Conservation (phyloP, 2,797 vertebrate species). For the Streptopelia turtur region DNA sequence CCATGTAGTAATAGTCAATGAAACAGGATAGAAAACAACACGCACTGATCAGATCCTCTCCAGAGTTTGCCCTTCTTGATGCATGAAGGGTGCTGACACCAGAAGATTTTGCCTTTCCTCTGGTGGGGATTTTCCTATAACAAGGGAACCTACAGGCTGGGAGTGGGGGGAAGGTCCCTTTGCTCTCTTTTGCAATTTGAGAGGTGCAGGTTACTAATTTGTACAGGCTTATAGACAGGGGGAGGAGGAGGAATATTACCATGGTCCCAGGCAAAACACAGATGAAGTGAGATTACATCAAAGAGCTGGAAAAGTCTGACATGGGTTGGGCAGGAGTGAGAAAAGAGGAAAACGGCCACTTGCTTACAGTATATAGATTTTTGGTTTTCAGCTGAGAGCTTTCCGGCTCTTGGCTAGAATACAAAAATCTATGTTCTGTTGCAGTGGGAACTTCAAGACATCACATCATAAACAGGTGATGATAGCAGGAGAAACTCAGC, state of each 20-base stretch:
- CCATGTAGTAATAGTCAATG: not conserved
- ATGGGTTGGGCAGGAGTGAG: not conserved
- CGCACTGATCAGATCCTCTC: not conserved
- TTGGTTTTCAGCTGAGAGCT: not conserved
- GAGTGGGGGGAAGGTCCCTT: not conserved
- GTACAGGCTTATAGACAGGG: not conserved
- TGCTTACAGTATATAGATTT: fast-evolving
- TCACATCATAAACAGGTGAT: not conserved
- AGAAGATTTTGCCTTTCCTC: not conserved
- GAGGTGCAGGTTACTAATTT: not conserved
- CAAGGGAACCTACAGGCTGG: not conserved
- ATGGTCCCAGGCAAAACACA: not conserved
- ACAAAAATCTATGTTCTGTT: not conserved
- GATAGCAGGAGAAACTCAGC: not conserved
- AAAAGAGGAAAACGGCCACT: not conserved
- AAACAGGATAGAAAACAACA: not conserved
- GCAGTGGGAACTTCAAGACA: not conserved
- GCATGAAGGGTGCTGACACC: not conserved
- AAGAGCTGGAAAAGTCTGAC: not conserved
- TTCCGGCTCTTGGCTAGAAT: not conserved
- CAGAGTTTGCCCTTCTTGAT: not conserved
- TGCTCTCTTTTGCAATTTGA: not conserved
- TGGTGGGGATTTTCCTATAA: not conserved
- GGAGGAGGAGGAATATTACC: not conserved
- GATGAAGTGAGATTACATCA: not conserved